Evolutionary conservation across 1,140 invertebrate genomes (phyloP).

Genomic region (Drosophila pallidifrons): DNA sequence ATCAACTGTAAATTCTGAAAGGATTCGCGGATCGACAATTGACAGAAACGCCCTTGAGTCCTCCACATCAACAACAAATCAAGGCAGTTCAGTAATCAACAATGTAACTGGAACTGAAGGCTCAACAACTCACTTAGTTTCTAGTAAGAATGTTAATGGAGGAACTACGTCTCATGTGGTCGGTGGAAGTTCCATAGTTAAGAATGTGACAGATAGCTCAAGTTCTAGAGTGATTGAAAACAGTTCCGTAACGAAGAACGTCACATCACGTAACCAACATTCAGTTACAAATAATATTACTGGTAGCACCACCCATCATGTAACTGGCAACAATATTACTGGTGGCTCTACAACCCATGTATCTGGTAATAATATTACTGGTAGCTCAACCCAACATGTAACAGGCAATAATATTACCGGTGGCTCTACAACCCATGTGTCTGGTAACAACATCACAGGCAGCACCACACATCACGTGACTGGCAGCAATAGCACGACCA

Average conservation of each 20-base stretch:
- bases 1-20: slow-evolving; percentile 32
- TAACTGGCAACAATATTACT: slow-evolving; percentile 27
- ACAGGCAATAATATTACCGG: slow-evolving; percentile 15
- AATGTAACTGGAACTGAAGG: slow-evolving; percentile 38
- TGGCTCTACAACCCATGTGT: slow-evolving; percentile 10
- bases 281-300: slow-evolving; percentile 37
- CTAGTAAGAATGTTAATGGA: slow-evolving; percentile 43
- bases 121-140: slow-evolving; percentile 26
- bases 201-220: slow-evolving; percentile 1
- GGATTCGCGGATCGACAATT: slow-evolving; percentile 42
- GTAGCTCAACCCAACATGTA: background rate
- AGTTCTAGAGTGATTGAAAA: slow-evolving; percentile 8
- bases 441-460: slow-evolving; percentile 33
- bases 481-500: slow-evolving; percentile 32
- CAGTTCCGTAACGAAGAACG: slow-evolving; percentile 38
- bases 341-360: slow-evolving; percentile 23
- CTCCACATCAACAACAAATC: slow-evolving; percentile 40
- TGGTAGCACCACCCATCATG: slow-evolving; percentile 7
- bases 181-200: slow-evolving; percentile 9
- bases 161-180: slow-evolving; percentile 32
- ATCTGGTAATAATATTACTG: slow-evolving; percentile 10
- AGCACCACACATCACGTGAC: slow-evolving; percentile 21
- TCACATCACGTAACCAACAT: slow-evolving; percentile 26
- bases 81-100: slow-evolving; percentile 24
- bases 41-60: slow-evolving; percentile 45